Base-by-base conservation (phyloP, 2,113 vertebrate species). In the Addax nasomaculatus region DNA sequence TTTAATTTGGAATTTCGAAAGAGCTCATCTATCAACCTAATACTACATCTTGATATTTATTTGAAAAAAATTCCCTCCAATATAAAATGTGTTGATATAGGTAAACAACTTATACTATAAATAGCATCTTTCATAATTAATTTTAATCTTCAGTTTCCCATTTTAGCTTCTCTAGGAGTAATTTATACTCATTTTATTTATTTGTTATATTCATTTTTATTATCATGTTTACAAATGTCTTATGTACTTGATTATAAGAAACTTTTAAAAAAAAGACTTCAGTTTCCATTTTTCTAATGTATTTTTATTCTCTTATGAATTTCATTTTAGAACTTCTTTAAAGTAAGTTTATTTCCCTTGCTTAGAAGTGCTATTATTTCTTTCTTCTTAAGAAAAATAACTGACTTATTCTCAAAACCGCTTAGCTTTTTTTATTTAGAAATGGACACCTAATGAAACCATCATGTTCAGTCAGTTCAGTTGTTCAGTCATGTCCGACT, bases 401-500 rank as follows among this genome's bases (percentile, higher is more conserved):
- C 25, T 86, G 27, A 49, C 51, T 39, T 55, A 36, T 21, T 51
- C 4, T 88, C 51, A n/a, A 45, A 60, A 60, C 16, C 4, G 0
- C 70, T 87, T 55, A 36, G 8, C 17, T 81, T 43, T 88, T 45
- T 12, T 25, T 45, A 51, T 81, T 21, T 51, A 51, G 73, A 70
- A 47, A 51, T 19, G 6, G 15, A 16, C 14, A n/a, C 43, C 13
- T 33, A 45, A 21, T 15, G 16, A 85, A 7, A 2, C 7, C 30
- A 36, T 53, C 23, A 9, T 10, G 6, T 51, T 73, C n/a, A 36
- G 19, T 39, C n/a, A 73, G 19, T 23, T 73, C 19, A 25, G 1
- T 39, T 39, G n/a, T 0, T 73, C n/a, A 73, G n/a, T 73, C 0
- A 0, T 73, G 67, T 73, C 5, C 0, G 1, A 39, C n/a, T 2